These are phyloP conservation scores for Ectropis grisescens DNA, from an alignment of 1,140 invertebrate species.

Conservation along the genomic window DNA sequence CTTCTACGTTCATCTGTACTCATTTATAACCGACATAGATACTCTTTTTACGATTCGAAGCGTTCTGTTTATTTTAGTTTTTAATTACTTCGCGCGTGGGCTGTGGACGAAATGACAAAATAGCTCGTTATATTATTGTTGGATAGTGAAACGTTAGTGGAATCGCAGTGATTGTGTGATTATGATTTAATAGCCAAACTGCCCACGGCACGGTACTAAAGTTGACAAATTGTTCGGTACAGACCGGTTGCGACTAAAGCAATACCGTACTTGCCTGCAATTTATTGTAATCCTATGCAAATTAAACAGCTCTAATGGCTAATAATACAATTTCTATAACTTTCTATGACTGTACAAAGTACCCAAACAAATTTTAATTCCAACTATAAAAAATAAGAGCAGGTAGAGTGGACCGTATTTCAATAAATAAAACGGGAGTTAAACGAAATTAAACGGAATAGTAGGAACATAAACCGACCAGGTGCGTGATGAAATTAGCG, in stretches of 20 bases:
- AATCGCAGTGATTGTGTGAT: constrained; percentile 18
- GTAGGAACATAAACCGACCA: too few species aligned
- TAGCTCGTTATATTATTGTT: too few species aligned
- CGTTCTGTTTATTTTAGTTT: constrained; percentile 68
- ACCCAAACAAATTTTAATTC: too few species aligned
- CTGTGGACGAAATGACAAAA: constrained; percentile 53
- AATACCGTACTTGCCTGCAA: constrained; percentile 14
- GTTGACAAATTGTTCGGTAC: constrained; percentile 20
- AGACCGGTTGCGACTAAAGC: constrained; percentile 9
- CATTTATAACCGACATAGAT: constrained; percentile 66
- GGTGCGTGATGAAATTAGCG: too few species aligned
- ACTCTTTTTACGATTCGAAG: constrained; percentile 64
- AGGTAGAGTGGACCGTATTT: too few species aligned
- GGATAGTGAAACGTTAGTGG: too few species aligned
- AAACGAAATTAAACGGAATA: too few species aligned
- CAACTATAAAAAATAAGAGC: too few species aligned
- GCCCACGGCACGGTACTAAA: constrained; percentile 23
- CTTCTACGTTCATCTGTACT: constrained; percentile 61
- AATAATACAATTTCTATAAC: too few species aligned
- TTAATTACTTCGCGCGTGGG: constrained; percentile 66
- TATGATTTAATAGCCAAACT: constrained; percentile 19
- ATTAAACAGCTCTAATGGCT: too few species aligned
- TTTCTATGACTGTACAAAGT: too few species aligned
- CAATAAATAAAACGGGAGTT: too few species aligned
- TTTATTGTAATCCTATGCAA: constrained; percentile 13